Conservation (phyloP, 92 coral and sea anemone species). For the Epizoanthus fatuus region DNA sequence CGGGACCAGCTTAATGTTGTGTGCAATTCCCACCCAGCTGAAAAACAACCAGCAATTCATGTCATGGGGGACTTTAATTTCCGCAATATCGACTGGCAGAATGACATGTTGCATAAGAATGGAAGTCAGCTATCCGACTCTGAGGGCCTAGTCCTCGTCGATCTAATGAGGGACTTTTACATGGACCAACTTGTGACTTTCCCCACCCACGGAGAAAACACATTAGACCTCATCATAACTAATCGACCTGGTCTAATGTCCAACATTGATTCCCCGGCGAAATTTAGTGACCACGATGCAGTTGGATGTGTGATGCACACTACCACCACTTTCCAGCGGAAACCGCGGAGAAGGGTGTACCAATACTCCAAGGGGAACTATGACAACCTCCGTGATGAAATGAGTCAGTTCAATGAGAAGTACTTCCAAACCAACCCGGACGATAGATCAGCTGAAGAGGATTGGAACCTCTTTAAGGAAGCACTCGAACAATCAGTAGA, state of each 20-base stretch:
- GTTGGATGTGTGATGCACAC: background rate
- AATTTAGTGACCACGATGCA: too few species aligned
- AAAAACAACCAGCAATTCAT: constrained; percentile 12
- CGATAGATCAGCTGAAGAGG: background rate
- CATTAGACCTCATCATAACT: too few species aligned
- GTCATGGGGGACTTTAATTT: constrained; percentile 5
- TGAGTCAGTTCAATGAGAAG: background rate
- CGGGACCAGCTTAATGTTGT: constrained; percentile 18
- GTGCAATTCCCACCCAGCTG: background rate
- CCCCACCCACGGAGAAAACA: constrained; percentile 6
- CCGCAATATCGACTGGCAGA: constrained; percentile 1
- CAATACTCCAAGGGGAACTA: background rate
- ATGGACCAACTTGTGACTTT: constrained; percentile 14
- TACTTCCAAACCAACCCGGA: background rate
- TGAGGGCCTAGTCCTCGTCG: constrained; percentile 8
- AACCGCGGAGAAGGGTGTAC: background rate
- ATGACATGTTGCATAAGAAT: background rate
- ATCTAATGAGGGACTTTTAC: background rate
- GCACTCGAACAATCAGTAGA: background rate
- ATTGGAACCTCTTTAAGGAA: background rate
- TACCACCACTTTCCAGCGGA: background rate
- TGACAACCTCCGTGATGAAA: background rate
- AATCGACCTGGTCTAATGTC: too few species aligned
- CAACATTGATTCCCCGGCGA: too few species aligned
- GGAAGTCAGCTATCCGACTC: background rate